Base-by-base conservation (phyloP, 2,113 vertebrate genomes). In the Macquaria ambigua region DNA sequence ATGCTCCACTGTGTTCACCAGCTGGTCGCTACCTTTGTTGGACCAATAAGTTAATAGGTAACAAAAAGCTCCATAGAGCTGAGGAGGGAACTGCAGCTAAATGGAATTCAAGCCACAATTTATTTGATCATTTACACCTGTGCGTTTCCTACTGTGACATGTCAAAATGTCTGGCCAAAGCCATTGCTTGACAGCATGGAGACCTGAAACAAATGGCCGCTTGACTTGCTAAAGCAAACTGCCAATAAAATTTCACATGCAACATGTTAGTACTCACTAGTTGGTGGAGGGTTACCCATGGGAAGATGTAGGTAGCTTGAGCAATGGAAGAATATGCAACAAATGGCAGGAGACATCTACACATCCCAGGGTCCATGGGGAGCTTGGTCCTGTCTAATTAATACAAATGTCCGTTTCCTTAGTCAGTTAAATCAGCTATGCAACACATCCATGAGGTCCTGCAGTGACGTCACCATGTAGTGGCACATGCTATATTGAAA, bases 231-330 rank as follows among this genome's bases (percentile, higher is more conserved):
- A 50, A n/a, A 62, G 10, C 43, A 73, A 46, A 21, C 10, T 18
- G 41, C 6, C 15, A 55, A 53, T 41, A 23, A 31, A 31, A 64
- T 58, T 31, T 74, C 46, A 43, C 62, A 56, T 50, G 25, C 3
- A 74, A 14, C 3, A 16, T 8, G 21, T 37, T 71, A 10, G 41
- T 77, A 81, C 87, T 89, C 77, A 80, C 52, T 58, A 28, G 4
- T 50, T 58, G 59, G 46, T 52, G 46, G 31, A 10, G 25, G 18
- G 58, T 55, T 12, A 15, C 3, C 0, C 20, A 55, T 3, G 14
- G n/a, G 21, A 12, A 79, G 25, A 21, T 23, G n/a, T 53, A 10
- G 31, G 39, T 21, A 21, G 7, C 48, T 39, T 3, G 11, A 77
- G 25, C 43, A 16, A 70, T n/a, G 46, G 31, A 20, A 25, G 39